These are phyloP conservation scores for Micoletzkya japonica DNA, from an alignment of 2,888 invertebrate species.

Conservation along the genomic window DNA sequence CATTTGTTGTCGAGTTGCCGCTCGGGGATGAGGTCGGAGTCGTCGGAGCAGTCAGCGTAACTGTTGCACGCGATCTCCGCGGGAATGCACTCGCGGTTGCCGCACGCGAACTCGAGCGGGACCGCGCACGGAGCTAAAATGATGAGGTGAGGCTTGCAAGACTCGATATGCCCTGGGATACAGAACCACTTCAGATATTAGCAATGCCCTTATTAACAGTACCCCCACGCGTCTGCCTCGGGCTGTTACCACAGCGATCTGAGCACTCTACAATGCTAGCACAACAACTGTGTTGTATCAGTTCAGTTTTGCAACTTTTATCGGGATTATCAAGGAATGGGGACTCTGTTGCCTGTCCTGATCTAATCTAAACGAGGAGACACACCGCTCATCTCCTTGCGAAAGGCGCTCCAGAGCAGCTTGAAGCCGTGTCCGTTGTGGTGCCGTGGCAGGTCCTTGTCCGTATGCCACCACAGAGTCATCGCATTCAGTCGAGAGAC, in stretches of 20 bases:
- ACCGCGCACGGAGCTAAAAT: slow-evolving; percentile 30
- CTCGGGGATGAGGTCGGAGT: slow-evolving; percentile 38
- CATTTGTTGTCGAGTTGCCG: slow-evolving; percentile 43
- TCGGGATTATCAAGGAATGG: not conserved
- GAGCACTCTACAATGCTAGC: too few species aligned
- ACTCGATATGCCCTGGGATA: too few species aligned
- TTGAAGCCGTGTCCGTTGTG: slow-evolving; percentile 41
- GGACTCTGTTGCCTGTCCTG: too few species aligned
- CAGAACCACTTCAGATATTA: too few species aligned
- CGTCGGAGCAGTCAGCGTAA: slow-evolving; percentile 47
- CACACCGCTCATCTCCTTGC: slow-evolving; percentile 38
- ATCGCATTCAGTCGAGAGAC: slow-evolving; percentile 43
- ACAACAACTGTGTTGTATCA: too few species aligned
- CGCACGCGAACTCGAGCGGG: slow-evolving; percentile 41
- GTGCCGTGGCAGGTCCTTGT: slow-evolving; percentile 28
- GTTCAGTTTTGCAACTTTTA: too few species aligned
- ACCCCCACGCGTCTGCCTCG: too few species aligned
- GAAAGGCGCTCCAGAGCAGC: slow-evolving; percentile 42
- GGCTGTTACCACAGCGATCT: too few species aligned
- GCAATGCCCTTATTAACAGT: too few species aligned
- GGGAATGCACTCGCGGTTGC: slow-evolving; percentile 47
- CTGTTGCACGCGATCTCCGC: slow-evolving; percentile 43
- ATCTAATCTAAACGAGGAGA: slow-evolving; percentile 6
- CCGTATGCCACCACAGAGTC: slow-evolving; percentile 51
- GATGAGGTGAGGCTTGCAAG: not conserved